These are phyloP conservation scores for Neolamprologus kungweensis DNA, from an alignment of 2,113 vertebrate genomes.

Conservation along the genomic window DNA sequence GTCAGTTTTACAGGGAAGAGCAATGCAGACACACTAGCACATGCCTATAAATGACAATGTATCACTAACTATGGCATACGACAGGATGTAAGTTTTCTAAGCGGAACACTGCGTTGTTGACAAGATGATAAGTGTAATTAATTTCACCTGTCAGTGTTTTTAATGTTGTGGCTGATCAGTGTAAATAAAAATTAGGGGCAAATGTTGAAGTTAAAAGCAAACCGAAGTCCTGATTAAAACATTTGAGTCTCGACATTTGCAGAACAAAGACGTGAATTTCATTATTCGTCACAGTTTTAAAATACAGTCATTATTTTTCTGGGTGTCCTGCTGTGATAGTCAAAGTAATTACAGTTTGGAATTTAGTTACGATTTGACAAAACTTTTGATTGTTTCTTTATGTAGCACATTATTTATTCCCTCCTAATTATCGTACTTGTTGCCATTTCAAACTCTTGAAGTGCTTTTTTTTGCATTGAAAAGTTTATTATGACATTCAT, in stretches of 20 bases:
- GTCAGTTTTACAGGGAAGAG: not conserved
- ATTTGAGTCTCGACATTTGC: not conserved
- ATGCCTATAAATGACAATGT: not conserved
- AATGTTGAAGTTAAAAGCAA: not conserved
- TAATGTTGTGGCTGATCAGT: not conserved
- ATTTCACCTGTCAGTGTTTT: not conserved
- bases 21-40: not conserved
- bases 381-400: not conserved
- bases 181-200: not conserved
- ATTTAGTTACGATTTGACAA: not conserved
- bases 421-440: not conserved
- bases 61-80: not conserved
- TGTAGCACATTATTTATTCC: not conserved
- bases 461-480: slow-evolving; percentile 28
- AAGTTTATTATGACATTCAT: not conserved
- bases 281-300: not conserved
- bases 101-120: not conserved
- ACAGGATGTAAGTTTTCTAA: not conserved
- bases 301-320: not conserved
- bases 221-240: not conserved
- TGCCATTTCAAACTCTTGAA: slow-evolving; percentile 26
- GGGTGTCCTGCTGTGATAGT: not conserved
- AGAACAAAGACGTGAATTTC: not conserved
- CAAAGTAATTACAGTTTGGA: not conserved
- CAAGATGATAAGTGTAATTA: not conserved